A percentile compares a stretch with the other conserved stretches of the same genome.
Conservation (phyloP, 2,113 vertebrate species). For the Orientallactaga bullata region DNA sequence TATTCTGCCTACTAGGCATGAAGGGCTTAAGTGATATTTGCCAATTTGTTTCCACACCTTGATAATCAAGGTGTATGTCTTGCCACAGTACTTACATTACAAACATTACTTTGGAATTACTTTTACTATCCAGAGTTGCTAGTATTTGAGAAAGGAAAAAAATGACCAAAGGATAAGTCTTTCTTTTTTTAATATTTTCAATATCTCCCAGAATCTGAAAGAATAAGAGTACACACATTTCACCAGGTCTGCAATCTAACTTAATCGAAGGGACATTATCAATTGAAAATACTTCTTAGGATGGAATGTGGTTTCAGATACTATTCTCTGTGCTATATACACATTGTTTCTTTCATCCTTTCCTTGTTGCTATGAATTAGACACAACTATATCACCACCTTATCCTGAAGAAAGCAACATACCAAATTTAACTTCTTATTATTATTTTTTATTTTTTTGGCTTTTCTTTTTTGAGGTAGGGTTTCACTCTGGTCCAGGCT, state of each 20-base stretch:
- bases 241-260: background rate
- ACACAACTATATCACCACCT: background rate
- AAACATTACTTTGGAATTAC: slow-evolving; percentile 29
- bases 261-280: background rate
- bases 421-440: background rate
- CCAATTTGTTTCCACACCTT: slow-evolving; percentile 60
- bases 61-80: slow-evolving; percentile 30
- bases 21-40: slow-evolving; percentile 57
- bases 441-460: too few relatives aligned
- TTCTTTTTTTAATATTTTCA: slow-evolving; percentile 25
- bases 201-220: background rate
- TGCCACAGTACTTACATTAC: background rate
- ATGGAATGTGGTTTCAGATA: background rate
- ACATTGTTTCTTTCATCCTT: background rate
- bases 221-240: background rate
- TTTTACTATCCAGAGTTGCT: background rate
- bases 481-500: too few relatives aligned
- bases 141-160: slow-evolving; percentile 24
- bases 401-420: background rate
- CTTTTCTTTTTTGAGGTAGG: too few relatives aligned
- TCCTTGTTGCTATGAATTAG: background rate
- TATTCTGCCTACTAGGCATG: slow-evolving; percentile 67
- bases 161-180: background rate
- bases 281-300: background rate
- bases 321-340: background rate